Conservation (phyloP, 2,888 invertebrate species). For the Hipparchia sbordonii region DNA sequence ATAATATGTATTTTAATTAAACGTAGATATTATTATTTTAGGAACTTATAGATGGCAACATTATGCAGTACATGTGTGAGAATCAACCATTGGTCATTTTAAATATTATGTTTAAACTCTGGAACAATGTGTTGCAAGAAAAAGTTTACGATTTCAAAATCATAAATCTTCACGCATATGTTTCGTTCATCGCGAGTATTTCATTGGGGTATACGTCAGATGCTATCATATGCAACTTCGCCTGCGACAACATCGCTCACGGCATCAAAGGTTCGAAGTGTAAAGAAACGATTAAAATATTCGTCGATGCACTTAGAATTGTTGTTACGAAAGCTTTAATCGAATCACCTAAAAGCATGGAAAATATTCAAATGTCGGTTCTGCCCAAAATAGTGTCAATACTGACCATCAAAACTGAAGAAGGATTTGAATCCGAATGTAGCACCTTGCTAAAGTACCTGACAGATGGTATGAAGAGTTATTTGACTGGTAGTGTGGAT, state of each 20-base stretch:
- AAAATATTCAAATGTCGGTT: slow-evolving; percentile 73
- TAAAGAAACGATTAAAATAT: slow-evolving; percentile 54
- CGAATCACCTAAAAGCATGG: slow-evolving; percentile 56
- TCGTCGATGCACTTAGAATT: slow-evolving; percentile 67
- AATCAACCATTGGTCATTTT: slow-evolving; percentile 78
- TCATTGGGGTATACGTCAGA: slow-evolving; percentile 71
- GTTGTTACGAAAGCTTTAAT: slow-evolving; percentile 62
- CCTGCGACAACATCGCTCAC: slow-evolving; percentile 78
- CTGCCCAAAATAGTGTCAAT: slow-evolving; percentile 79
- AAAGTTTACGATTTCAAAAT: slow-evolving; percentile 78
- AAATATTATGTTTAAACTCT: slow-evolving; percentile 76
- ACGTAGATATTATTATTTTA: slow-evolving; percentile 42
- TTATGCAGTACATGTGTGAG: slow-evolving; percentile 67
- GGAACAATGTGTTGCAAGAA: slow-evolving; percentile 72
- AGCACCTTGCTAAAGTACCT: slow-evolving; percentile 76
- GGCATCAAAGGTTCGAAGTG: slow-evolving; percentile 68
- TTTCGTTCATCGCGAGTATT: slow-evolving; percentile 74
- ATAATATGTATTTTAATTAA: too few species aligned
- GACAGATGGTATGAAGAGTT: slow-evolving; percentile 72
- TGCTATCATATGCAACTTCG: slow-evolving; percentile 81
- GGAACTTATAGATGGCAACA: slow-evolving; percentile 62
- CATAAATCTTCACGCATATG: slow-evolving; percentile 81
- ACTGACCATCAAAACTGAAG: slow-evolving; percentile 72
- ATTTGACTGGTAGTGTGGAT: slow-evolving; percentile 73
- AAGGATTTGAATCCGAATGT: slow-evolving; percentile 57